A percentile compares a stretch with the other conserved stretches of the same genome.
These are phyloP conservation scores for Crotalus horridus DNA, from an alignment of 2,113 vertebrate species.

Conservation along the genomic window DNA sequence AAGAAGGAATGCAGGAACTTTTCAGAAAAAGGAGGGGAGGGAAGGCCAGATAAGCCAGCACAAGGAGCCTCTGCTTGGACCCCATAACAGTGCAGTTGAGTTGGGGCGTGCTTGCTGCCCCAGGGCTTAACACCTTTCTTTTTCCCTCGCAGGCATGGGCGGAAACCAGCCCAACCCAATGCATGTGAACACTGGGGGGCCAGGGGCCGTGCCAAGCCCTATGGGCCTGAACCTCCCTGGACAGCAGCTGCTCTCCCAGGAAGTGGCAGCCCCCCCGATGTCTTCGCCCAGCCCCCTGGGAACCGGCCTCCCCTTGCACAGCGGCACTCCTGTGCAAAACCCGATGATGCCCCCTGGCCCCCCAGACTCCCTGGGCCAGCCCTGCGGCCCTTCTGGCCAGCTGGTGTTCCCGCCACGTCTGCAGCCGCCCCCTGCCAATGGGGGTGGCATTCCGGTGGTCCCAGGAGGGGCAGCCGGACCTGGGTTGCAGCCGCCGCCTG, in stretches of 20 bases:
- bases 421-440: conserved; percentile 67
- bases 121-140: conserved; percentile 8
- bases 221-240: conserved; percentile 85
- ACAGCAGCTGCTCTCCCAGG: conserved; percentile 87
- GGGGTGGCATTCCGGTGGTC: conserved; percentile 57
- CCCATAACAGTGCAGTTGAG: neutral
- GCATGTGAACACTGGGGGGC: conserved; percentile 81
- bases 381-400: conserved; percentile 74
- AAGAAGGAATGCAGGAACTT: neutral
- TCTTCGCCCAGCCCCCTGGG: conserved; percentile 85
- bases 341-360: conserved; percentile 72
- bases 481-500: conserved; percentile 57
- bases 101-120: neutral
- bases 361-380: conserved; percentile 77
- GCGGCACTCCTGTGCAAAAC: conserved; percentile 69
- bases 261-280: conserved; percentile 79
- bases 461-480: conserved; percentile 44
- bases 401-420: conserved; percentile 75
- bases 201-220: conserved; percentile 84
- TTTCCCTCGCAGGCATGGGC: conserved; percentile 71
- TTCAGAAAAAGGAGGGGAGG: neutral
- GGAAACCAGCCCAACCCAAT: conserved; percentile 79
- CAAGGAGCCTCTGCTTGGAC: neutral
- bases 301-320: conserved; percentile 84
- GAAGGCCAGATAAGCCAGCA: neutral